Percentiles rank a stretch among this genome's conserved stretches.
Conservation (phyloP, 1,140 invertebrate genomes). For the Lineus longissimus region DNA sequence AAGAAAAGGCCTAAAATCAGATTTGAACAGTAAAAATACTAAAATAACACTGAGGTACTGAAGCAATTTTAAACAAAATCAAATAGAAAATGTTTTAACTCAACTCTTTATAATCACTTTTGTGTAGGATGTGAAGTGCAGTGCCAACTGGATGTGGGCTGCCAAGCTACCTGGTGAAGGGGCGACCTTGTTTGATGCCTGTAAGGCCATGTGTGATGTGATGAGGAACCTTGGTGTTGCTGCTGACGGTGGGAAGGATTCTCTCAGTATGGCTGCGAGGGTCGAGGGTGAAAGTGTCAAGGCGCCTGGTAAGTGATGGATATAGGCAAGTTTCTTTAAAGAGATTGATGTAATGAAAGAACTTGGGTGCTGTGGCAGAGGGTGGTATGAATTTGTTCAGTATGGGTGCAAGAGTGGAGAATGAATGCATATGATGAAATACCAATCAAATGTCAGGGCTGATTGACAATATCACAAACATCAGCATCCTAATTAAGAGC, state of each 20-base stretch:
- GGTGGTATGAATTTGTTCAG: not conserved
- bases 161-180: slow-evolving; percentile 91
- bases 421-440: too few species aligned
- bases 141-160: slow-evolving; percentile 99
- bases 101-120: too few species aligned
- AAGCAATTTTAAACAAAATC: too few species aligned
- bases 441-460: too few species aligned
- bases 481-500: too few species aligned
- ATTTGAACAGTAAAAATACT: too few species aligned
- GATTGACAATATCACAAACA: too few species aligned
- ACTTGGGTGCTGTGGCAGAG: not conserved
- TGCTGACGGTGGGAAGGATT: slow-evolving; percentile 97
- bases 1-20: too few species aligned
- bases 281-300: slow-evolving; percentile 72
- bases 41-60: too few species aligned
- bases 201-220: slow-evolving; percentile 78
- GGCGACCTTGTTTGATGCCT: slow-evolving; percentile 79
- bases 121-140: slow-evolving; percentile 84
- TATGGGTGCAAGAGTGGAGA: not conserved
- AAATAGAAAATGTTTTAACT: too few species aligned
- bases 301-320: slow-evolving; percentile 69
- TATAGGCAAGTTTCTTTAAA: too few species aligned
- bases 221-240: slow-evolving; percentile 87
- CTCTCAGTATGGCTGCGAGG: slow-evolving; percentile 92
- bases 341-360: not conserved